phyloP scores from a whole-genome alignment of 2,113 vertebrate species.

The Petromus typicus region DNA sequence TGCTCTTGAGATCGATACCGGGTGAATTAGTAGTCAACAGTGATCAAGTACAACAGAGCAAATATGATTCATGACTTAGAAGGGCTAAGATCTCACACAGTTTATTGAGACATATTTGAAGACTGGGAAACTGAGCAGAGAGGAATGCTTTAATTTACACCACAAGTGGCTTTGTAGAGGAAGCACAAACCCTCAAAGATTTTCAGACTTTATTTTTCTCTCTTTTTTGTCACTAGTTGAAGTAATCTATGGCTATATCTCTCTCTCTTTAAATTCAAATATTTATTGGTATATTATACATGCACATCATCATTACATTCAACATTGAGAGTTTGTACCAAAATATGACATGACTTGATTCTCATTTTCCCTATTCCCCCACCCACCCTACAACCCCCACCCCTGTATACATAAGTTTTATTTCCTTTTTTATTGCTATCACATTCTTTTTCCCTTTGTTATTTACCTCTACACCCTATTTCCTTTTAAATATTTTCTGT shows the following conservation, averaged over 20 bases:
- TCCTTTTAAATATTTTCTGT: too few species aligned
- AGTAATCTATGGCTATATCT: not conserved
- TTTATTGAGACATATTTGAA: slow-evolving; percentile 73
- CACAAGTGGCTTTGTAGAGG: slow-evolving; percentile 80
- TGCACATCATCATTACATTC: too few species aligned
- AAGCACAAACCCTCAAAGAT: slow-evolving; percentile 75
- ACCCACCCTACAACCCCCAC: too few species aligned
- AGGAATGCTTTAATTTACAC: slow-evolving; percentile 83
- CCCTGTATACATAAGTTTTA: too few species aligned
- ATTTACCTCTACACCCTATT: too few species aligned
- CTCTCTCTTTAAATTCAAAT: too few species aligned
- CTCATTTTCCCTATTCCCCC: too few species aligned
- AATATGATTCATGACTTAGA: slow-evolving; percentile 84
- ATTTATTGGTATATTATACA: too few species aligned
- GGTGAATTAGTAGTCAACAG: slow-evolving; percentile 85
- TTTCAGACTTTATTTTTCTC: slow-evolving; percentile 68
- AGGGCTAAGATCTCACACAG: slow-evolving; percentile 80
- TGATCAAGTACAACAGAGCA: slow-evolving; percentile 78
- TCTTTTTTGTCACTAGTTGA: slow-evolving; percentile 17
- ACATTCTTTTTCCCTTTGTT: too few species aligned
- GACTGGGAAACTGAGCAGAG: slow-evolving; percentile 59
- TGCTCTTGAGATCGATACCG: slow-evolving; percentile 83
- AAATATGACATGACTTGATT: too few species aligned
- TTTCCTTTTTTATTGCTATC: too few species aligned
- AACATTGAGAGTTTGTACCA: too few species aligned